Base-by-base conservation (phyloP, 2,113 vertebrate genomes). In the Eretmochelys imbricata region DNA sequence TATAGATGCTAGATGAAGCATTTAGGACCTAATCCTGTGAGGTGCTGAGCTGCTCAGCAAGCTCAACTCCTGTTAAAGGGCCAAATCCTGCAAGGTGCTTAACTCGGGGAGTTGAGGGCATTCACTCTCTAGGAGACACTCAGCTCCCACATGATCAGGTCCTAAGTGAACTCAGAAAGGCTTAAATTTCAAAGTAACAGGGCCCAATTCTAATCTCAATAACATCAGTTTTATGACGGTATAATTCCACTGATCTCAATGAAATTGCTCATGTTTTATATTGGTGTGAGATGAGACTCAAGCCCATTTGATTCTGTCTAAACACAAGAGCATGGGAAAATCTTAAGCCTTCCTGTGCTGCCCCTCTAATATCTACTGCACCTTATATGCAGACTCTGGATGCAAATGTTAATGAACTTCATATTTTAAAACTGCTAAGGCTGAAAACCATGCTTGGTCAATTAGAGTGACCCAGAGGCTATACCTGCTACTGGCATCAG, bases 361-460 rank as follows among this genome's bases (percentile, higher is more conserved):
- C 55, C 35, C 29, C n/a, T 8, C 54, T 51, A 91, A 10, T 5
- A 80, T 25, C 82, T 25, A 9, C 4, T 59, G 2, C 49, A 55
- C 83, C 51, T 85, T 72, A 76, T 75, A 59, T 27, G 48, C 69
- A 85, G 53, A 80, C 42, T 84, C 79, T 86, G 80, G 84, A 89
- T 50, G 62, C 38, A 88, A 93, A 48, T 17, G 57, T 81, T 91
- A 89, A 95, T 85, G 72, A 94, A 86, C 31, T 95, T 87, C 54
- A 22, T 59, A 48, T 84, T 94, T 92, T 89, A 88, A 92, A 91
- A 27, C 69, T 48, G 79, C 86, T 82, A 53, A 55, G 0, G 0
- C 55, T 51, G 62, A 92, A 94, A 88, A 51, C 31, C 69, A 42
- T 75, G 46, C 35, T 87, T 89, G 87, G 85, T 94, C 91, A 93